A percentile compares a stretch with the other conserved stretches of the same genome.
phyloP scores from a whole-genome alignment of 2,113 vertebrate species.

The Melospiza georgiana region DNA sequence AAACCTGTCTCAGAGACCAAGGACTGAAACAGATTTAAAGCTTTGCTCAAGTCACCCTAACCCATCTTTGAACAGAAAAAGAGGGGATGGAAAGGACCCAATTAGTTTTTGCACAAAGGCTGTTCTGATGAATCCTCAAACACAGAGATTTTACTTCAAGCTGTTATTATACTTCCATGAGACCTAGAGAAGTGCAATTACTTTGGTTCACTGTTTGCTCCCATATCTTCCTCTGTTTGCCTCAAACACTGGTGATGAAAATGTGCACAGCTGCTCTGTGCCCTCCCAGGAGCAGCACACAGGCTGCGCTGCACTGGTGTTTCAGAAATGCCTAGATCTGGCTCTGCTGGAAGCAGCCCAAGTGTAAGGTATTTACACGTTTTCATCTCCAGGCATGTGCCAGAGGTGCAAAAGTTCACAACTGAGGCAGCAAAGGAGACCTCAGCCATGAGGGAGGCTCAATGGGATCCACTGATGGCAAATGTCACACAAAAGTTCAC shows the following conservation, averaged over 20 bases:
- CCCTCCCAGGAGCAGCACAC: not conserved
- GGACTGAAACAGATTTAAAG: not conserved
- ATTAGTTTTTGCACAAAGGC: not conserved
- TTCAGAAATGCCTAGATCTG: not conserved
- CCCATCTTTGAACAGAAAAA: not conserved
- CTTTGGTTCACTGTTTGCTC: not conserved
- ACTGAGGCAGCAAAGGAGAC: not conserved
- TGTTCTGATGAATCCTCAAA: not conserved
- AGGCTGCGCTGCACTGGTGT: not conserved
- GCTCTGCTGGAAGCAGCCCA: not conserved
- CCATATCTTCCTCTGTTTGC: not conserved
- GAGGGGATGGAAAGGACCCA: not conserved
- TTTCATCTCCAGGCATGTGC: not conserved
- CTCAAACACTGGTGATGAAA: not conserved
- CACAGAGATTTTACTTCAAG: not conserved
- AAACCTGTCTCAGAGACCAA: not conserved
- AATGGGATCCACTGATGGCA: not conserved
- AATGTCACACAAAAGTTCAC: not conserved
- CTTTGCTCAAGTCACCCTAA: not conserved
- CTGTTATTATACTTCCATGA: not conserved
- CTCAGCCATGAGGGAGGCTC: not conserved
- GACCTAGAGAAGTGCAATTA: not conserved
- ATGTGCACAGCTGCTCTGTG: not conserved
- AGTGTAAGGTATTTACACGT: not conserved
- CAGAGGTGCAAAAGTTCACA: not conserved